phyloP scores from a whole-genome alignment of 2,888 invertebrate genomes.

The Willowsia nigromaculata region DNA sequence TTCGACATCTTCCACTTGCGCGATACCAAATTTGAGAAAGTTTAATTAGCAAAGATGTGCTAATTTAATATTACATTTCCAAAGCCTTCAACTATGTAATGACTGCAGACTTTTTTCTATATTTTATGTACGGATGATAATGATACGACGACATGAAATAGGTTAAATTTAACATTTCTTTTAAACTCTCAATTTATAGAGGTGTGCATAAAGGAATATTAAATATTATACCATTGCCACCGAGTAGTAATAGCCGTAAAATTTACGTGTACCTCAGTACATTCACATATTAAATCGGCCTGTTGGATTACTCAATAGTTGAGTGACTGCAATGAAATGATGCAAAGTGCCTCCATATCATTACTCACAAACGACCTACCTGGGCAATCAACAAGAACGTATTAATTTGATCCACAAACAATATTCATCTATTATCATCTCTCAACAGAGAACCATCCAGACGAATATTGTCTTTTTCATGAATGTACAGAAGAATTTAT shows the following conservation, averaged over 20 bases:
- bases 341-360: conserved; percentile 41
- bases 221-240: not conserved
- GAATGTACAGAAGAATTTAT: not conserved
- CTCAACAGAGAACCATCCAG: not conserved
- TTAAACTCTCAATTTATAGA: conserved; percentile 19
- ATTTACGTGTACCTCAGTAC: not conserved
- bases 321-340: conserved; percentile 9
- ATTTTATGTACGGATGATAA: conserved; percentile 28
- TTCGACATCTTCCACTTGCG: not conserved
- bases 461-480: not conserved
- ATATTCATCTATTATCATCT: not conserved
- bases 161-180: conserved; percentile 27
- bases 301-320: conserved; percentile 15
- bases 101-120: not conserved
- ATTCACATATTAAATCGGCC: not conserved
- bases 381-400: conserved; percentile 57
- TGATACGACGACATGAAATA: conserved; percentile 29
- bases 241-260: not conserved
- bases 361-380: conserved; percentile 48
- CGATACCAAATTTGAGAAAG: conserved; percentile 74
- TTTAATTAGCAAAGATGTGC: conserved; percentile 75
- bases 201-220: not conserved
- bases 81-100: conserved; percentile 32
- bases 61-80: conserved; percentile 76
- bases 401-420: conserved; percentile 64